Evolutionary conservation across 2,113 vertebrate species (phyloP).

Genomic region (Neogale vison): DNA sequence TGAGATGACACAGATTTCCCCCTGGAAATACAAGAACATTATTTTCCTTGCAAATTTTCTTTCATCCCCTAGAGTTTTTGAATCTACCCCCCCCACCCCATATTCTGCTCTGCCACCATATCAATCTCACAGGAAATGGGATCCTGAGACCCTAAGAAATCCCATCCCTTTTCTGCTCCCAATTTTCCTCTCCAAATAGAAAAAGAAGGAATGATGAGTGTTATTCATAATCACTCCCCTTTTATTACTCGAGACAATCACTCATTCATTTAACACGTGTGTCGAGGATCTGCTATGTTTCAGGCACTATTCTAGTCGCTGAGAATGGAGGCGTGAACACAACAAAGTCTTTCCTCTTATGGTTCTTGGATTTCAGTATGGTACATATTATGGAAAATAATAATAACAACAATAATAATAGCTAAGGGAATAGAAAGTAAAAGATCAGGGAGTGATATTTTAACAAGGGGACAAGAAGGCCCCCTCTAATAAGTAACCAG

Average conservation of each 20-base stretch:
- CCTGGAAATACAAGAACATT: not conserved
- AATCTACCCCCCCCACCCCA: not conserved
- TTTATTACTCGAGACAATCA: not conserved
- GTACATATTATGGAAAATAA: not conserved
- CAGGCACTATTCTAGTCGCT: not conserved
- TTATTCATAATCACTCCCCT: not conserved
- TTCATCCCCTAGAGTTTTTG: not conserved
- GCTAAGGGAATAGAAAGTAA: not conserved
- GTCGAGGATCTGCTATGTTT: not conserved
- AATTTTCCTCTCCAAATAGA: not conserved
- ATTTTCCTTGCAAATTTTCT: not conserved
- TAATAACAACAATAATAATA: not conserved
- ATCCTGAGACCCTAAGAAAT: not conserved
- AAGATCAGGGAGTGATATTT: not conserved
- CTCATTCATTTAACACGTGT: not conserved
- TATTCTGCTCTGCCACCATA: not conserved
- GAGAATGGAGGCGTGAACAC: not conserved
- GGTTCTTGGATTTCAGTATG: not conserved
- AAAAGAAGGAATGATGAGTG: not conserved
- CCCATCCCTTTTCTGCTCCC: not conserved
- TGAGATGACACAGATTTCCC: not conserved
- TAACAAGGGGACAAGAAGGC: not conserved
- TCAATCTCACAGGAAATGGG: not conserved
- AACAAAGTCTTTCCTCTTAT: not conserved
- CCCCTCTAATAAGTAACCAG: not conserved